These are phyloP conservation scores for Cepphus grylle DNA, from an alignment of 2,113 vertebrate species.

Conservation along the genomic window DNA sequence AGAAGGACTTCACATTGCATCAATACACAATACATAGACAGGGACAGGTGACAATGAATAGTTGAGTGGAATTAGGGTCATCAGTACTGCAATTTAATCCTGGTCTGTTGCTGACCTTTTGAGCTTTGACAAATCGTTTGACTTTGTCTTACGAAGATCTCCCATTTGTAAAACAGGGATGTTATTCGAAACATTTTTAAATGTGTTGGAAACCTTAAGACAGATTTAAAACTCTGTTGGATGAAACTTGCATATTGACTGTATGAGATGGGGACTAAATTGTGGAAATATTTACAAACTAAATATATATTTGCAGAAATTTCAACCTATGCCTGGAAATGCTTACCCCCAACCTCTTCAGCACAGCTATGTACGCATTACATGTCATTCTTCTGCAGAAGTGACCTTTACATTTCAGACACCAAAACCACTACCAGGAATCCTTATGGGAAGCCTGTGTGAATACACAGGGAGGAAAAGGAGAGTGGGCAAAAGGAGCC, in stretches of 20 bases:
- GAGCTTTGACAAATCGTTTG: not conserved
- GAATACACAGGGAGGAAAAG: rapidly evolving
- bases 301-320: not conserved
- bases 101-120: not conserved
- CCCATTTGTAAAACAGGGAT: not conserved
- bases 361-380: not conserved
- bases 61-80: not conserved
- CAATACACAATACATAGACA: not conserved
- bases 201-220: not conserved
- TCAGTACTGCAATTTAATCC: not conserved
- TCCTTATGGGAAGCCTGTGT: not conserved
- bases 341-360: not conserved
- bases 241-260: not conserved
- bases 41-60: not conserved
- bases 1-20: not conserved
- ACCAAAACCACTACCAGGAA: not conserved
- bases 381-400: not conserved
- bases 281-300: not conserved
- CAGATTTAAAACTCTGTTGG: not conserved
- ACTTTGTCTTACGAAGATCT: not conserved
- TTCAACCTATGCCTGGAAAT: not conserved
- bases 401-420: not conserved
- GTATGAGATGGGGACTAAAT: not conserved
- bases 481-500: not conserved
- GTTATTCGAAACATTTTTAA: not conserved